A percentile compares a stretch with the other conserved stretches of the same genome.
Conservation (phyloP, 2,113 vertebrate species). For the Ahaetulla prasina region DNA sequence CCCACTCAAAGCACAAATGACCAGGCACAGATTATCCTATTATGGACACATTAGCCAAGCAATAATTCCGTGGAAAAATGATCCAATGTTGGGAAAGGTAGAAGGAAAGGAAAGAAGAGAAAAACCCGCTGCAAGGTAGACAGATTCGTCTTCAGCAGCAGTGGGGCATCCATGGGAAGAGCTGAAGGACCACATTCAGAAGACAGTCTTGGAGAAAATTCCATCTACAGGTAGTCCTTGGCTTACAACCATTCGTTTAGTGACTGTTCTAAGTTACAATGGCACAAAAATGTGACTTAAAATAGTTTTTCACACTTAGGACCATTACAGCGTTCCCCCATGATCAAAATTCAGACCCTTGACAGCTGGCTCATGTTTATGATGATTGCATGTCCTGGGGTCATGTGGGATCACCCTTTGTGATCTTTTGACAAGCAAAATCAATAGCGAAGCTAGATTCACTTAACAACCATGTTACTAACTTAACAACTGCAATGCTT, state of each 20-base stretch:
- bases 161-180: neutral
- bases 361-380: neutral
- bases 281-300: neutral
- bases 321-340: neutral
- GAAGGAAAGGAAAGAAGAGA: neutral
- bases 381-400: neutral
- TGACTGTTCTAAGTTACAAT: neutral
- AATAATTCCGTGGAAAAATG: neutral
- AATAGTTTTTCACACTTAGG: neutral
- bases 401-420: neutral
- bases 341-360: neutral
- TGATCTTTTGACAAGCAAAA: neutral
- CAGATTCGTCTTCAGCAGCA: neutral
- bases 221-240: neutral
- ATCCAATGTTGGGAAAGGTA: neutral
- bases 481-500: neutral
- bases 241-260: neutral
- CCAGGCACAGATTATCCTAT: neutral
- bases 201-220: neutral
- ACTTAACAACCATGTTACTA: neutral
- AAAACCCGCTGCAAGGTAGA: neutral
- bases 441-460: neutral
- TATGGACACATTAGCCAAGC: neutral
- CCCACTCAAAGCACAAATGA: neutral
- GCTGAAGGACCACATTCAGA: neutral